Evolutionary conservation across 2,113 vertebrate species (phyloP), one percentile per base, ranked within the genome.

Genomic region (Brachionichthys hirsutus): DNA sequence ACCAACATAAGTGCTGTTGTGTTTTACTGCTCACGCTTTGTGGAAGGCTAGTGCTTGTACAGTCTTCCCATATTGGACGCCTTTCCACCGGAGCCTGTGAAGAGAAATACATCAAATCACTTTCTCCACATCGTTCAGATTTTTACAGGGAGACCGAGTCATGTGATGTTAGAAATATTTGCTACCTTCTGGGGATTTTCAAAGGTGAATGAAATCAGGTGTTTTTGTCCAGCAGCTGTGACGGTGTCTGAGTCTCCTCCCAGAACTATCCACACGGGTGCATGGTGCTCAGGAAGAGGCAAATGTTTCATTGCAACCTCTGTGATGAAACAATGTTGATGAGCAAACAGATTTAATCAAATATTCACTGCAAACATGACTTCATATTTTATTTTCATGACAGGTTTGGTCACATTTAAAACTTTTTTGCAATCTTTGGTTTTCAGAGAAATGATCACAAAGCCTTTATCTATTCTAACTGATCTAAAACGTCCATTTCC

Each of bases 151-250:
- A 2, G 9, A 2, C 8, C 12, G 9, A 12, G 13, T 15, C 12
- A 19, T 1, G 6, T 18, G 47, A 16, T 13, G 9, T 36, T 3
- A 7, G 22, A 48, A 14, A 24, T 15, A 9, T 12, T 24, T 0
- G 1, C 9, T 63, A 82, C 84, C 78, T 61, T 0, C 0, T 2
- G 4, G 18, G 5, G 51, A 12, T 18, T 19, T 16, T 58, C 7
- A 44, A 86, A 78, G 62, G 75, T 16, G 48, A 70, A 47, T 2
- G n/a, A 36, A 14, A 16, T 17, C 16, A 89, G 42, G 15, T 64
- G 13, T 12, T 12, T 66, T 2, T 45, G 36, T 62, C 66, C 74
- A 18, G 34, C 64, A 22, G 18, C 35, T 19, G 43, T 57, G 6
- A 86, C 46, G 0, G 1, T 24, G 30, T 52, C 63, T 0, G 12